Percentiles rank a stretch among this genome's conserved stretches.
Evolutionary conservation across 2,113 vertebrate genomes (phyloP).

Genomic region (Saguinus midas): DNA sequence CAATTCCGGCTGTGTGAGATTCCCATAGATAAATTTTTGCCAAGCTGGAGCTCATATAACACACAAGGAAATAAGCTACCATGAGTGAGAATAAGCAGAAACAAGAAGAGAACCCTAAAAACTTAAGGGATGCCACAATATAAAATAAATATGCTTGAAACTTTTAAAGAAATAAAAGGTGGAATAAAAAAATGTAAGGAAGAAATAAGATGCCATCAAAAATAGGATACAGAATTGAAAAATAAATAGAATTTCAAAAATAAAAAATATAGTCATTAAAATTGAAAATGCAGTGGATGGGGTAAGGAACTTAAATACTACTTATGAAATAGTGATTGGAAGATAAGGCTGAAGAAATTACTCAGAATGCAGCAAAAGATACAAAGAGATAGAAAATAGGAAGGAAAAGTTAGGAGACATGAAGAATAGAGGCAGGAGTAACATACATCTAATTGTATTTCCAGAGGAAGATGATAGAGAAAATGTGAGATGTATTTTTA

Average conservation of each 20-base stretch:
- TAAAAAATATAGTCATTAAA: slow-evolving; percentile 28
- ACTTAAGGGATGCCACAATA: background rate
- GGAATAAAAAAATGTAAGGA: background rate
- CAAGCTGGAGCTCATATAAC: background rate
- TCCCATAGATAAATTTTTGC: background rate
- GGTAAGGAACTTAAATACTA: background rate
- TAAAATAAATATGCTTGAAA: background rate
- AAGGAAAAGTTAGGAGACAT: background rate
- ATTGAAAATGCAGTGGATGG: background rate
- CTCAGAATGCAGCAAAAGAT: background rate
- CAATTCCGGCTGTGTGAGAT: background rate
- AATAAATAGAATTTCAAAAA: slow-evolving; percentile 39
- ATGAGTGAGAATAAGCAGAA: slow-evolving; percentile 18
- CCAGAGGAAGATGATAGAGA: background rate
- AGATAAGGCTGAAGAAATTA: slow-evolving; percentile 24
- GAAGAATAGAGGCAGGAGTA: background rate
- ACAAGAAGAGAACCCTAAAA: slow-evolving; percentile 1
- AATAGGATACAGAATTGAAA: slow-evolving; percentile 10
- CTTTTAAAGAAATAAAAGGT: slow-evolving; percentile 36
- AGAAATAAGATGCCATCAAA: background rate
- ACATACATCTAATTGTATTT: slow-evolving; percentile 13
- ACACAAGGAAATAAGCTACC: background rate
- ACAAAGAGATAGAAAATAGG: background rate
- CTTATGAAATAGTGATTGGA: background rate
- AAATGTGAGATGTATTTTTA: background rate